A percentile compares a stretch with the other conserved stretches of the same genome.
phyloP scores from a whole-genome alignment of 2,888 invertebrate species.

The Aricia artaxerxes region DNA sequence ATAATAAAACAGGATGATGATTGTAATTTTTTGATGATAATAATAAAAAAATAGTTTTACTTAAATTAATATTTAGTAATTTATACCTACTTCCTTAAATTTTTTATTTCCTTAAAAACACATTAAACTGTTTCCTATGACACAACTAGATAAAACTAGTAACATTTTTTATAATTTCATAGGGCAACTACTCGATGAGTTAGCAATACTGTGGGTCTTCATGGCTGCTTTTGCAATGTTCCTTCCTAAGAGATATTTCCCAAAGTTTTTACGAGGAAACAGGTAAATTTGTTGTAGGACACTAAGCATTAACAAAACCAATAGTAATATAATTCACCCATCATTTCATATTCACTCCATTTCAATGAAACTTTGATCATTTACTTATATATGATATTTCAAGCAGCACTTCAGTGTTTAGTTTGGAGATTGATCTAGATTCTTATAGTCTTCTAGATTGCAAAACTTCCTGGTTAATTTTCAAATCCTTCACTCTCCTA shows the following conservation, averaged over 20 bases:
- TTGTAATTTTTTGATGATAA: too few relatives aligned
- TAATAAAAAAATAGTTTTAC: too few relatives aligned
- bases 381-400: neutral
- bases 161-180: constrained; percentile 39
- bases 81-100: neutral
- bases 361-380: neutral
- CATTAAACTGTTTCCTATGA: neutral
- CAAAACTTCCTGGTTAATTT: too few relatives aligned
- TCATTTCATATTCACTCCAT: neutral
- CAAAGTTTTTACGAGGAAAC: constrained; percentile 82
- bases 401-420: neutral
- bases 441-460: too few relatives aligned
- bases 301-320: neutral
- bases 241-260: constrained; percentile 85
- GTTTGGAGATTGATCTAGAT: neutral
- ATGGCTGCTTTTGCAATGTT: constrained; percentile 89
- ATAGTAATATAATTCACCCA: neutral
- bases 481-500: too few relatives aligned
- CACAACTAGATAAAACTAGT: neutral
- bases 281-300: constrained; percentile 68
- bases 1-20: too few relatives aligned
- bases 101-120: neutral
- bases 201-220: constrained; percentile 91
- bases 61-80: too few relatives aligned
- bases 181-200: constrained; percentile 90